Percentiles rank a stretch among this genome's conserved stretches.
phyloP scores from a whole-genome alignment of 2,797 vertebrate species.

The Anas capensis region DNA sequence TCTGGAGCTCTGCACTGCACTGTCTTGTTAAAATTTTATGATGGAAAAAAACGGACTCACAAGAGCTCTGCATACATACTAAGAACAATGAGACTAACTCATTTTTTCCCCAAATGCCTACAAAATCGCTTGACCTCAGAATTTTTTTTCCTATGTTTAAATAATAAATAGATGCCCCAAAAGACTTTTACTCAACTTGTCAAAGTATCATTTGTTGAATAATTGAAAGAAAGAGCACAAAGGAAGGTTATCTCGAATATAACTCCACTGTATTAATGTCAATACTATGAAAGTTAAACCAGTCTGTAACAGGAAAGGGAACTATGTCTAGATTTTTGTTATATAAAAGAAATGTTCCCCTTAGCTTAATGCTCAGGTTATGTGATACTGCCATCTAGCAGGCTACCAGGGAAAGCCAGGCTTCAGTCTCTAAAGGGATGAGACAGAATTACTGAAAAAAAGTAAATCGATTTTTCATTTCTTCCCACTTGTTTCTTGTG shows the following conservation, averaged over 20 bases:
- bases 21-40: conserved; percentile 23
- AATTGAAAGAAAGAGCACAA: neutral
- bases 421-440: neutral
- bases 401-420: neutral
- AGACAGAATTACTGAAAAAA: neutral
- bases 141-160: neutral
- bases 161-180: neutral
- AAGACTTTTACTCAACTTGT: neutral
- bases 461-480: neutral
- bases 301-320: neutral
- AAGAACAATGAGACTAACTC: neutral
- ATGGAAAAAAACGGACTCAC: neutral
- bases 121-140: conserved; percentile 7
- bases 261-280: neutral
- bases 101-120: neutral
- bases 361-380: neutral
- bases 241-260: neutral
- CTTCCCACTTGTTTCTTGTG: neutral
- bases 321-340: neutral
- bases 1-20: neutral
- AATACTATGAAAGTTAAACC: neutral
- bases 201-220: neutral
- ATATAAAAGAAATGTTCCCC: neutral
- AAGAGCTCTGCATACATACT: neutral
- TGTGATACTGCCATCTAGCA: conserved; percentile 40